These are phyloP conservation scores for Epinephelus coioides DNA, from an alignment of 2,797 vertebrate species.

Conservation along the genomic window DNA sequence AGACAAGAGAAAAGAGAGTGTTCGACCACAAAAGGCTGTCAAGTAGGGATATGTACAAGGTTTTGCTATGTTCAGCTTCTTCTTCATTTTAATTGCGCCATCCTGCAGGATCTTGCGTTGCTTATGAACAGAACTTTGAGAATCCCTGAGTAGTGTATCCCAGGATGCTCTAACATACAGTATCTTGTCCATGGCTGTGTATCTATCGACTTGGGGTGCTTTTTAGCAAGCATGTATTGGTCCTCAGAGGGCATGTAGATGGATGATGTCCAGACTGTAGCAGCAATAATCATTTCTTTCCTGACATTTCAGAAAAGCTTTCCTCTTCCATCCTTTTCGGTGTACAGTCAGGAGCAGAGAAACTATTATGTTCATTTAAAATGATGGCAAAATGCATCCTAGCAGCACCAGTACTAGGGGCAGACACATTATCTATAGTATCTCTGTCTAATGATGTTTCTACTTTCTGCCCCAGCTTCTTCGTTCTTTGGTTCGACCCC, in stretches of 20 bases:
- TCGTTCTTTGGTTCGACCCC: background rate
- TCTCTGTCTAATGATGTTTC: conserved; percentile 4
- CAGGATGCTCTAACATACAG: background rate
- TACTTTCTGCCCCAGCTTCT: conserved; percentile 1
- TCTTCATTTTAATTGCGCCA: conserved; percentile 49
- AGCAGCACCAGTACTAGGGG: background rate
- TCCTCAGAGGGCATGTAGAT: conserved; percentile 11
- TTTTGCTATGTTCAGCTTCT: conserved; percentile 15
- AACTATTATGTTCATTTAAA: conserved; percentile 29
- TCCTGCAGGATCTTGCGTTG: conserved; percentile 14
- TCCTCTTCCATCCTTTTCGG: conserved; percentile 3
- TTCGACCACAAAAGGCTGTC: conserved; percentile 62
- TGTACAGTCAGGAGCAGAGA: background rate
- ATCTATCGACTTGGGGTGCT: conserved; percentile 15
- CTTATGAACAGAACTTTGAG: conserved; percentile 28
- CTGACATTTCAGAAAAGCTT: conserved; percentile 36
- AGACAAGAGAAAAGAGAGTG: conserved; percentile 29
- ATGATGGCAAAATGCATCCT: conserved; percentile 15
- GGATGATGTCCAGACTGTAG: conserved; percentile 18
- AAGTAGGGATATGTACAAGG: conserved; percentile 14
- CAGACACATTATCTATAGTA: conserved; percentile 11
- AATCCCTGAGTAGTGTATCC: conserved; percentile 9
- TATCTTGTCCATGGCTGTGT: background rate
- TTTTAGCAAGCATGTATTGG: conserved; percentile 30
- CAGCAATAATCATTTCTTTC: conserved; percentile 21